Percentiles rank a stretch among this genome's conserved stretches.
phyloP scores from a whole-genome alignment of 2,797 vertebrate genomes.

The Myotis myotis region DNA sequence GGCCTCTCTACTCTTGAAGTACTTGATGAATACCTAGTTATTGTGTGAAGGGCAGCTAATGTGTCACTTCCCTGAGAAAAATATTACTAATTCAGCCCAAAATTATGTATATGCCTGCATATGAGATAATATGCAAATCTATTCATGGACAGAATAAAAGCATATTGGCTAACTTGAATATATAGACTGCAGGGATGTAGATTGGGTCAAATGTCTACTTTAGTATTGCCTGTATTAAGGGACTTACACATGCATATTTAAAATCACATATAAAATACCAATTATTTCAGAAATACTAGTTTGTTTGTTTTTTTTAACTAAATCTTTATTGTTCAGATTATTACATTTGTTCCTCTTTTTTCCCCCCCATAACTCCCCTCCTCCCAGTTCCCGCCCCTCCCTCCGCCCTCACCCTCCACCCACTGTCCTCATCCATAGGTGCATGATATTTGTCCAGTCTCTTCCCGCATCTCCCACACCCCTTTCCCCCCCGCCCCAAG shows the following conservation, averaged over 20 bases:
- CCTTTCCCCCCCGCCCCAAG: too few species aligned
- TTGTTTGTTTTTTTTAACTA: too few species aligned
- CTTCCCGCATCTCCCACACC: too few species aligned
- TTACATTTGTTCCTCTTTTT: too few species aligned
- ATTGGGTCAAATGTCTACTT: background rate
- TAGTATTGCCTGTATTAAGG: background rate
- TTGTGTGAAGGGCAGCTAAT: background rate
- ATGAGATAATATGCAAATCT: background rate
- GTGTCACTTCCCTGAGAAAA: background rate
- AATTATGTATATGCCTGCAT: background rate
- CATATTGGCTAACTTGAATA: background rate
- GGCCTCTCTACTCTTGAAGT: background rate
- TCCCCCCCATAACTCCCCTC: too few species aligned
- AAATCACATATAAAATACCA: background rate
- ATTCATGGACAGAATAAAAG: background rate
- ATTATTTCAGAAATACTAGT: conserved; percentile 19
- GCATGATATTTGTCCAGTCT: too few species aligned
- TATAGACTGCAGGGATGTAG: background rate
- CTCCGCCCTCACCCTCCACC: too few species aligned
- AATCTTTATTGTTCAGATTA: too few species aligned
- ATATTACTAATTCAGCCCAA: background rate
- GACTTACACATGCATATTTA: background rate
- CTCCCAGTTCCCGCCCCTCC: too few species aligned
- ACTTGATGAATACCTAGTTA: background rate
- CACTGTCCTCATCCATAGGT: too few species aligned